A percentile compares a stretch with the other conserved stretches of the same genome.
Conservation (phyloP, 2,888 invertebrate species). For the Podabrus alpinus region DNA sequence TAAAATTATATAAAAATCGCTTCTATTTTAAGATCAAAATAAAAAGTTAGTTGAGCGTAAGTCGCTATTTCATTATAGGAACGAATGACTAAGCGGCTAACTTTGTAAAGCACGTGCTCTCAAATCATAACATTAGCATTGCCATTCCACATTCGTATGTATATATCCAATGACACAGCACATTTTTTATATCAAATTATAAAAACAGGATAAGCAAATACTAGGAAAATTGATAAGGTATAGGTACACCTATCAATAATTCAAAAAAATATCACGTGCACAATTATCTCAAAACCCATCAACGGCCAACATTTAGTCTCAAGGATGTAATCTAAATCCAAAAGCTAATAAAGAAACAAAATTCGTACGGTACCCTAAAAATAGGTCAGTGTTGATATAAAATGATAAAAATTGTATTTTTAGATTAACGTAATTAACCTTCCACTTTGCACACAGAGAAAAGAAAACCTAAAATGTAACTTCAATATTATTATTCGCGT, state of each 20-base stretch:
- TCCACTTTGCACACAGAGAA: no score
- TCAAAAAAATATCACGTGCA: background rate
- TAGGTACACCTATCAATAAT: background rate
- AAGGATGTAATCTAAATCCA: background rate
- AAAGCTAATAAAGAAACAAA: background rate
- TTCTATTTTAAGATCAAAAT: background rate
- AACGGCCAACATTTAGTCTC: background rate
- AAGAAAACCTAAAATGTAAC: background rate
- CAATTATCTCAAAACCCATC: background rate
- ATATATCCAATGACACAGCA: constrained; percentile 27
- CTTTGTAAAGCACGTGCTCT: constrained; percentile 26
- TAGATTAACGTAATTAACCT: background rate
- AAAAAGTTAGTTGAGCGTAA: background rate
- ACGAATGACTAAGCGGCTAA: constrained; percentile 14
- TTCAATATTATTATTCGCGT: no score
- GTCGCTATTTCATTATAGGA: constrained; percentile 15
- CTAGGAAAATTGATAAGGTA: background rate
- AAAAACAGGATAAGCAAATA: constrained; percentile 16
- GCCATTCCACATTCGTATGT: constrained; percentile 15
- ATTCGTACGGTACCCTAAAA: background rate
- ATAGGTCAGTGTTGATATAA: background rate
- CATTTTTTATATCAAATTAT: constrained; percentile 13
- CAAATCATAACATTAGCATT: constrained; percentile 12
- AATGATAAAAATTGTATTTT: background rate
- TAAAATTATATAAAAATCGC: background rate